Percentiles rank a stretch among this genome's conserved stretches.
phyloP scores from a whole-genome alignment of 2,797 vertebrate species.

The Pelobates cultripes region DNA sequence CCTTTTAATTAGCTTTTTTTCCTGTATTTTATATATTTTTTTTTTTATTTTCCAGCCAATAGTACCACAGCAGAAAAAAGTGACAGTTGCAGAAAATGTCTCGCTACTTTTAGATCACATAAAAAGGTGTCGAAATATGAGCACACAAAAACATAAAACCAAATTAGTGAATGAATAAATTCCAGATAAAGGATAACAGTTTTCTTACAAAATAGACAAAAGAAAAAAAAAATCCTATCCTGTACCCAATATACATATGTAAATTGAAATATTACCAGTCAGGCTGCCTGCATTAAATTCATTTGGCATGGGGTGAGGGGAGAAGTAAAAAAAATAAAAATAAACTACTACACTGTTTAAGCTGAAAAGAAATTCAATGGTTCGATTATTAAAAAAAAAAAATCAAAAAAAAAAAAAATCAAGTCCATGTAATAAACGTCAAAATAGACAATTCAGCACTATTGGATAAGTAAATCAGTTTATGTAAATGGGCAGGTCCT shows the following conservation, averaged over 20 bases:
- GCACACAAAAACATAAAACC: constrained; percentile 56
- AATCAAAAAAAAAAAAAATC: not conserved
- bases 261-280: constrained; percentile 68
- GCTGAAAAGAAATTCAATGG: no score
- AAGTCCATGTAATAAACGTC: no score
- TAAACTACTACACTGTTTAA: no score
- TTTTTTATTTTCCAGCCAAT: constrained; percentile 70
- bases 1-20: constrained; percentile 66
- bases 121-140: constrained; percentile 69
- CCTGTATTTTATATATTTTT: no score
- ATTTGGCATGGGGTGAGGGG: constrained; percentile 61
- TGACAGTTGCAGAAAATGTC: constrained; percentile 77
- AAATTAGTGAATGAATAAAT: constrained; percentile 49
- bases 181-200: constrained; percentile 67
- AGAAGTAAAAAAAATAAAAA: not conserved
- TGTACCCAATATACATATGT: constrained; percentile 80
- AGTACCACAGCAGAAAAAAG: constrained; percentile 80
- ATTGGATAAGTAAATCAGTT: not conserved
- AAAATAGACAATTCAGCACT: constrained; percentile 1
- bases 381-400: constrained; percentile 2
- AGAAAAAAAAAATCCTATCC: constrained; percentile 65
- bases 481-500: not conserved
- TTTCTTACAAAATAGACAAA: constrained; percentile 64
- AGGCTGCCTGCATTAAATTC: constrained; percentile 75
- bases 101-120: constrained; percentile 86